Evolutionary conservation across 2,797 vertebrate species (phyloP), one percentile per base, ranked within the genome.

Genomic region (Molothrus aeneus): DNA sequence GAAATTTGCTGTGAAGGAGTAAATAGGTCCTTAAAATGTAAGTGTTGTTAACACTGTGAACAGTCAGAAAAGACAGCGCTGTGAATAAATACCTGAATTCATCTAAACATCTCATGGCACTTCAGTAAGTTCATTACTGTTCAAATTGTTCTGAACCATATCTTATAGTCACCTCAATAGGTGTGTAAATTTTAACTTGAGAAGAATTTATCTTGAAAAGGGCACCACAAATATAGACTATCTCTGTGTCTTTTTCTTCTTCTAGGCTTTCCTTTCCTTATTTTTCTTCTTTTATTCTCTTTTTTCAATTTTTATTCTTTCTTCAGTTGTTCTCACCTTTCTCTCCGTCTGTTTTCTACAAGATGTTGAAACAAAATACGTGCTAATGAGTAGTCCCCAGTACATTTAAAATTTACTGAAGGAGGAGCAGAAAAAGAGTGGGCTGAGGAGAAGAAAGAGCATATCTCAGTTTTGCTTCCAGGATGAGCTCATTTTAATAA

Each of bases 161-260:
- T 63, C 50, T 85, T 63, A 36, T 7, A 43, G 26, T 51, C 40
- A 51, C 22, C 69, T 42, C 11, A 87, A 53, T 28, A 68, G 10
- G 9, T 13, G 9, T 60, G 17, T 68, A 50, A 79, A 64, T 79
- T 91, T 81, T 57, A 81, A 50, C 32, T 87, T 81, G 24, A 60
- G 22, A 86, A 75, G 16, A 20, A 82, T 88, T 92, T 80, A 13
- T 77, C 10, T 73, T 59, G 21, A 59, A 80, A 80, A 81, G 5
- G 17, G 11, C 26, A 57, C 22, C 28, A 65, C 0, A 0, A 43
- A 74, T 53, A 64, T 16, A n/a, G 53, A 45, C 40, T 0, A 0
- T 31, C 17, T 69, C 20, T 47, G 12, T 17, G 29, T 42, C 13
- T 29, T 47, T 40, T 54, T 60, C 25, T 77, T 75, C 40, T 80